Evolutionary conservation across 2,888 invertebrate genomes (phyloP).

Genomic region (Tenthredo notha): DNA sequence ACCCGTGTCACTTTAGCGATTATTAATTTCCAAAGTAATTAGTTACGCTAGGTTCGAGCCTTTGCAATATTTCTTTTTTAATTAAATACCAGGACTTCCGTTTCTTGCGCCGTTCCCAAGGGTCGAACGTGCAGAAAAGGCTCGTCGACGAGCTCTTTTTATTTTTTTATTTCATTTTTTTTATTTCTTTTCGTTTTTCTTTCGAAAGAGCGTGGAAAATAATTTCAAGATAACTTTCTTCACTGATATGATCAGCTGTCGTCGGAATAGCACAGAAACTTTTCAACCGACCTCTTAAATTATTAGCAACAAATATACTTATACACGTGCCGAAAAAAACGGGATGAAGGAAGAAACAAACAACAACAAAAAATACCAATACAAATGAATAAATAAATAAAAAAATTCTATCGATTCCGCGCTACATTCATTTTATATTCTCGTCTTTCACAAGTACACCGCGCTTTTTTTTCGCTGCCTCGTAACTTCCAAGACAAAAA

Average conservation of each 20-base stretch:
- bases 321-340: neutral
- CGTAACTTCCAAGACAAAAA: neutral
- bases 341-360: neutral
- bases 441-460: neutral
- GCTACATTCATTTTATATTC: slow-evolving; percentile 13
- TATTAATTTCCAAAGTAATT: slow-evolving; percentile 37
- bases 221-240: neutral
- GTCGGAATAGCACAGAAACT: neutral
- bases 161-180: neutral
- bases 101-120: slow-evolving; percentile 20
- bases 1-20: neutral
- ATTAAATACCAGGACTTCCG: slow-evolving; percentile 24
- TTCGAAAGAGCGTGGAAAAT: neutral
- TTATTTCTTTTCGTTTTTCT: neutral
- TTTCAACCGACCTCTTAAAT: neutral
- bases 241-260: slow-evolving; percentile 9
- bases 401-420: slow-evolving; percentile 7
- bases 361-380: neutral
- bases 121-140: neutral
- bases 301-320: neutral
- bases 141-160: neutral
- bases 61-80: slow-evolving; percentile 34
- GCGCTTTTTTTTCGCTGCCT: slow-evolving; percentile 4
- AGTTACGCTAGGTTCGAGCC: slow-evolving; percentile 14
- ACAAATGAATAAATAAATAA: neutral